Base-by-base conservation (phyloP, 2,888 invertebrate species). In the Hydrotaea cyrtoneurina region DNA sequence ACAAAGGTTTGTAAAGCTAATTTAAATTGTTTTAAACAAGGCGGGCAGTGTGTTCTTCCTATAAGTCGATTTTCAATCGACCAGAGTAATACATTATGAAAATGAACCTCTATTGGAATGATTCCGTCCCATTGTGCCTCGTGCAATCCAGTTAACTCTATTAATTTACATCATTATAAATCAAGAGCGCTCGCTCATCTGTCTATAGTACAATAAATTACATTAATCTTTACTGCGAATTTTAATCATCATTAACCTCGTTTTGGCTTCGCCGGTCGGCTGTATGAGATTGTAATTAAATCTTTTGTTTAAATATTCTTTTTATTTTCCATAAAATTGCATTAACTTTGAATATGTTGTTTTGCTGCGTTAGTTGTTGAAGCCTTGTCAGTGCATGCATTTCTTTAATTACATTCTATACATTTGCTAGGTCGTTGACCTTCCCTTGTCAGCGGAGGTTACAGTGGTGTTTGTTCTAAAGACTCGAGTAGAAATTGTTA, bases 401-500 rank as follows among this genome's bases (percentile, higher is more conserved):
- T 50, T n/a, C n/a, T n/a, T 50, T n/a, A n/a, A n/a, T 50, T 50
- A 50, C 50, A 3, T 50, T 50, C 2, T n/a, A 15, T n/a, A n/a
- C n/a, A 50, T 15, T 50, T 50, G 1, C n/a, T 13, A 69, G 69
- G 39, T 69, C 69, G 3, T 15, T 15, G 69, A 69, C 69, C 69
- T 43, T 0, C 64, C 1, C 36, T 66, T 43, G 3, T 4, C 21
- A 19, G 17, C 2, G 3, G 66, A 21, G 39, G 36, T 39, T 11
- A 46, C 19, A 66, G 39, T 64, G 26, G 39, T 64, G 26, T 59
- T 59, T 23, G 4, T 71, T 71, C n/a, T 10, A 4, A 53, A 71
- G 46, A 26, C 71, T 53, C 46, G 7, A 43, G 21, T 15, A 57
- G 43, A 23, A 73, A 73, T 39, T 73, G 57, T 57, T 39, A 73